A percentile compares a stretch with the other conserved stretches of the same genome.
phyloP scores from a whole-genome alignment of 2,888 invertebrate species.

The Xestia c-nigrum region DNA sequence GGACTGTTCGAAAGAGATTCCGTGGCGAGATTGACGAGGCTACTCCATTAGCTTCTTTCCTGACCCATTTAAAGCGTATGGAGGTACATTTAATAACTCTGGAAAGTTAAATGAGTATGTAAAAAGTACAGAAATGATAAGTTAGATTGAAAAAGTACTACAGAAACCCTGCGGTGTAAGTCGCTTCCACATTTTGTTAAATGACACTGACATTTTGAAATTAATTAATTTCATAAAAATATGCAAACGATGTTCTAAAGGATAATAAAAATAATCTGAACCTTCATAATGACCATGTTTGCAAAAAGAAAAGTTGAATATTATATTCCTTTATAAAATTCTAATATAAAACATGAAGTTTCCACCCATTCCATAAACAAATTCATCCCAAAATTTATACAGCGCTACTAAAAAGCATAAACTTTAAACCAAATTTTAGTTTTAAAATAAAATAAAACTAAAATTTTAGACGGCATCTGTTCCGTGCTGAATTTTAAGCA shows the following conservation, averaged over 20 bases:
- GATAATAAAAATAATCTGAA: neutral
- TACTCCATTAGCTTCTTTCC: neutral
- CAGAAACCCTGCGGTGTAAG: neutral
- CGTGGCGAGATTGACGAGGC: too few relatives aligned
- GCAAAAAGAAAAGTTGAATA: neutral
- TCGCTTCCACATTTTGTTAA: constrained; percentile 6
- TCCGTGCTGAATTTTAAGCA: constrained; percentile 80
- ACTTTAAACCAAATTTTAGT: constrained; percentile 70
- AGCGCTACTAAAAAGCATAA: constrained; percentile 69
- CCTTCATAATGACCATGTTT: neutral
- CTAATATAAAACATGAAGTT: constrained; percentile 34
- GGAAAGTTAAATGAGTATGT: constrained; percentile 49
- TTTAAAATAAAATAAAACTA: constrained; percentile 74
- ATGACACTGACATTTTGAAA: constrained; percentile 39
- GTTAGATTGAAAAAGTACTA: constrained; percentile 62
- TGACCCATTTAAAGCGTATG: neutral
- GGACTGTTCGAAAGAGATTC: too few relatives aligned
- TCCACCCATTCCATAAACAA: constrained; percentile 33
- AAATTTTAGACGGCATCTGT: constrained; percentile 77
- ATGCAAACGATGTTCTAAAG: neutral
- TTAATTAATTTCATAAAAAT: constrained; percentile 26
- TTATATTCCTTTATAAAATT: constrained; percentile 6
- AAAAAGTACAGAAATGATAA: constrained; percentile 44
- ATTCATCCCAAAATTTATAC: constrained; percentile 42
- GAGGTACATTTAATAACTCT: constrained; percentile 16